Conservation (phyloP, 2,113 vertebrate genomes). For the Epinephelus moara region DNA sequence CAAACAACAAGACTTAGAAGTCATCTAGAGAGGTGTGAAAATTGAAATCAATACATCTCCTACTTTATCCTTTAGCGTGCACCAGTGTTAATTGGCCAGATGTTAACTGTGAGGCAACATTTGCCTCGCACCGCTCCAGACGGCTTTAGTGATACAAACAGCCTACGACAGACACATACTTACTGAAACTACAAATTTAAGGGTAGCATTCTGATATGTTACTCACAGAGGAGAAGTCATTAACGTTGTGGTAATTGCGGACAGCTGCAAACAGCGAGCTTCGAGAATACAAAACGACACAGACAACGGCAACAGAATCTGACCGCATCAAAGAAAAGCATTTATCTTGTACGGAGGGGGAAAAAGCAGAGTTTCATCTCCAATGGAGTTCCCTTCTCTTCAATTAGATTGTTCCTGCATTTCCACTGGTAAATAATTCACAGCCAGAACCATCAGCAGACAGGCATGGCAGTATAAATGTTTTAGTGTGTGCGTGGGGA, state of each 20-base stretch:
- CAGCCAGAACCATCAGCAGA: conserved; percentile 77
- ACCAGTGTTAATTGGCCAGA: conserved; percentile 46
- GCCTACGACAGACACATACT: conserved; percentile 24
- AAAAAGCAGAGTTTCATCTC: conserved; percentile 55
- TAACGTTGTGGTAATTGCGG: conserved; percentile 53
- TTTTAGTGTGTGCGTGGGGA: conserved; percentile 75
- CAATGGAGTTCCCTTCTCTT: conserved; percentile 62
- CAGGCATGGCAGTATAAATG: conserved; percentile 78
- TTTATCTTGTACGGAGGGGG: conserved; percentile 27
- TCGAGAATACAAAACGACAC: conserved; percentile 45
- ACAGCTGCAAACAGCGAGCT: conserved; percentile 47
- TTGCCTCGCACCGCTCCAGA: conserved; percentile 26
- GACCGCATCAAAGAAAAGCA: conserved; percentile 39
- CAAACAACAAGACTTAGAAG: conserved; percentile 6
- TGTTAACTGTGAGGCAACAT: conserved; percentile 45
- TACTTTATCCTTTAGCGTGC: neutral
- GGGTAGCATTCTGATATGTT: conserved; percentile 23
- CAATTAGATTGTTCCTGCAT: conserved; percentile 81
- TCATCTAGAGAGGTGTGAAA: conserved; percentile 17
- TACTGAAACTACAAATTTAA: conserved; percentile 39
- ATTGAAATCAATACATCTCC: conserved; percentile 15
- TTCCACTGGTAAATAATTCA: conserved; percentile 83
- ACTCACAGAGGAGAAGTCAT: conserved; percentile 57
- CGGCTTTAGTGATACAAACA: conserved; percentile 19
- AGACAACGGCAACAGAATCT: conserved; percentile 34